Evolutionary conservation across 2,113 vertebrate species (phyloP).

Genomic region (Microcebus lehilahytsara): DNA sequence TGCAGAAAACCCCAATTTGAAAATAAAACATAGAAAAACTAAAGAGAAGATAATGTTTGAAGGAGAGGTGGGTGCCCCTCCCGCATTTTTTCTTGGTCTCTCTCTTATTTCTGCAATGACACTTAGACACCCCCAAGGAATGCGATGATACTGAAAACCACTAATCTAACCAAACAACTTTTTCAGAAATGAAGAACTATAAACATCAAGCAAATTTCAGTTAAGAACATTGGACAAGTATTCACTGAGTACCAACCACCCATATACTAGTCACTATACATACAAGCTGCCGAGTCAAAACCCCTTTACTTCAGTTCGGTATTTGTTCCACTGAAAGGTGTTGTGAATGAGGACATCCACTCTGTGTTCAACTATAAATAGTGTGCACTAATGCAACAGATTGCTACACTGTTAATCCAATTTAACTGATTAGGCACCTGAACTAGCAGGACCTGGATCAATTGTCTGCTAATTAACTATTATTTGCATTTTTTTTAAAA

Average conservation of each 20-base stretch:
- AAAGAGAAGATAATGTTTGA: neutral
- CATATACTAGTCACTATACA: neutral
- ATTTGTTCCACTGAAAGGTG: neutral
- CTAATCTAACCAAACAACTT: neutral
- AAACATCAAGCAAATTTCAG: neutral
- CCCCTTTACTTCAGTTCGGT: neutral
- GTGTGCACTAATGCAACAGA: neutral
- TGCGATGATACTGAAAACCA: neutral
- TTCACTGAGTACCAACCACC: neutral
- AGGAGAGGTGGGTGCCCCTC: neutral
- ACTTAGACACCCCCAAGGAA: neutral
- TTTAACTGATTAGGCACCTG: slow-evolving; percentile 2
- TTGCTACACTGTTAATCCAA: neutral
- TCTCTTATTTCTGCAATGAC: neutral
- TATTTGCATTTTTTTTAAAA: neutral
- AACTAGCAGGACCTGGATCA: neutral
- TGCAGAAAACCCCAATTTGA: neutral
- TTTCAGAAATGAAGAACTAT: neutral
- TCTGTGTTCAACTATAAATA: slow-evolving; percentile 39
- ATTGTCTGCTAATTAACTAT: neutral
- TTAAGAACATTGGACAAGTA: neutral
- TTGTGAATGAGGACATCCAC: neutral
- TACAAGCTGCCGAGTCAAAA: neutral
- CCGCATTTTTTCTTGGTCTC: neutral
- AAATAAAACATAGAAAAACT: neutral